Evolutionary conservation across 2,888 invertebrate species (phyloP).

Genomic region (Cetonia aurata): DNA sequence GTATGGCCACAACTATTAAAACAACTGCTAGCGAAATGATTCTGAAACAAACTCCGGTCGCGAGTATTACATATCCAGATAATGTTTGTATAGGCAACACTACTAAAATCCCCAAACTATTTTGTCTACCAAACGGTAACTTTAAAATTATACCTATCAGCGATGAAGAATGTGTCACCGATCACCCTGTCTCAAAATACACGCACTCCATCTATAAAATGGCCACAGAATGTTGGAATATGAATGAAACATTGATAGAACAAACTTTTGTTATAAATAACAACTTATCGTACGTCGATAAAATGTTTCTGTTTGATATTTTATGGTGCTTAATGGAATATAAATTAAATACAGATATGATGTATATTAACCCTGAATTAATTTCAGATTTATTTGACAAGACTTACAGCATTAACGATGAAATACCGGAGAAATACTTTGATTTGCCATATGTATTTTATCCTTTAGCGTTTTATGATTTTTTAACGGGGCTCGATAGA

Average conservation of each 20-base stretch:
- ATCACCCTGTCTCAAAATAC: constrained; percentile 12
- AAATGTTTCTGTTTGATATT: constrained; percentile 1
- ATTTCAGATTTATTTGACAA: constrained; percentile 8
- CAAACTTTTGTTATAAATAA: background rate
- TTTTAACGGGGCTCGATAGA: background rate
- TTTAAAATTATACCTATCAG: background rate
- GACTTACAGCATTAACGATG: background rate
- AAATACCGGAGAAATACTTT: background rate
- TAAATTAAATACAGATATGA: background rate
- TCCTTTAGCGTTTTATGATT: constrained; percentile 6
- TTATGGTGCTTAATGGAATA: constrained; percentile 1
- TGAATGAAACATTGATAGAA: background rate
- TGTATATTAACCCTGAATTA: too few species aligned
- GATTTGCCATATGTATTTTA: background rate
- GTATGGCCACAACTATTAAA: constrained; percentile 6
- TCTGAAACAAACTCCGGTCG: background rate
- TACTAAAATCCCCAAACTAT: background rate
- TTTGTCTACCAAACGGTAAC: background rate
- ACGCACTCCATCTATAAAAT: background rate
- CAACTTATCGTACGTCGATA: constrained; percentile 1
- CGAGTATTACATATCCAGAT: background rate
- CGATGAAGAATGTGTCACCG: background rate
- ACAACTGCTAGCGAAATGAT: background rate
- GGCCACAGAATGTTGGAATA: constrained; percentile 12
- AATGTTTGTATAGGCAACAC: background rate